These are phyloP conservation scores for Coranthus polyacanthus DNA, from an alignment of 2,797 vertebrate species.

Conservation along the genomic window DNA sequence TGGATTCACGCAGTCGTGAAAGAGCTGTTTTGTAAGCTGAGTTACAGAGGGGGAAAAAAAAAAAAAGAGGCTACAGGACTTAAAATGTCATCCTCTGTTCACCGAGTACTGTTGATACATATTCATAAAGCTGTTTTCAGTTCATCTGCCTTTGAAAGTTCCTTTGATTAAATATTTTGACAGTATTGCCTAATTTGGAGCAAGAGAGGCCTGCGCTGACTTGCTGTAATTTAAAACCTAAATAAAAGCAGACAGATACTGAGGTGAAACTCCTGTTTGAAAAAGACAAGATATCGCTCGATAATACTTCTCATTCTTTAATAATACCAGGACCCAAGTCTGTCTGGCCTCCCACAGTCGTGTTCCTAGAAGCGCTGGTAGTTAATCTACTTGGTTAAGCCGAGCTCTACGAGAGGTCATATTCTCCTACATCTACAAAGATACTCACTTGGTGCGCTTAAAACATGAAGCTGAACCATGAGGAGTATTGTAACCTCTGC, in stretches of 20 bases:
- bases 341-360: conserved; percentile 28
- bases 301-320: too few species aligned
- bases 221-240: conserved; percentile 54
- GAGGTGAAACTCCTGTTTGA: conserved; percentile 32
- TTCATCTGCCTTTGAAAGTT: conserved; percentile 25
- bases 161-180: conserved; percentile 58
- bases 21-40: conserved; percentile 37
- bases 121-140: conserved; percentile 42
- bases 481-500: conserved; percentile 9
- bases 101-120: conserved; percentile 1
- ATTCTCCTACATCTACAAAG: background rate
- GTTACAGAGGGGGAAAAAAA: conserved; percentile 11
- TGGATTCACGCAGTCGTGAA: conserved; percentile 46
- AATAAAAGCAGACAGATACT: conserved; percentile 37
- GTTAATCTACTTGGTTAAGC: conserved; percentile 13
- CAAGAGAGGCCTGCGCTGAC: conserved; percentile 53
- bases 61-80: conserved; percentile 32
- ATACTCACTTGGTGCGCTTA: background rate
- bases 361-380: conserved; percentile 14
- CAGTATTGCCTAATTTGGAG: conserved; percentile 53
- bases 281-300: conserved; percentile 28
- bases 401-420: background rate
- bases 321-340: conserved; percentile 29
- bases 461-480: conserved; percentile 13
- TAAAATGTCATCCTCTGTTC: conserved; percentile 39